phyloP scores from a whole-genome alignment of 2,888 invertebrate species.

The Drosophila bunnanda region DNA sequence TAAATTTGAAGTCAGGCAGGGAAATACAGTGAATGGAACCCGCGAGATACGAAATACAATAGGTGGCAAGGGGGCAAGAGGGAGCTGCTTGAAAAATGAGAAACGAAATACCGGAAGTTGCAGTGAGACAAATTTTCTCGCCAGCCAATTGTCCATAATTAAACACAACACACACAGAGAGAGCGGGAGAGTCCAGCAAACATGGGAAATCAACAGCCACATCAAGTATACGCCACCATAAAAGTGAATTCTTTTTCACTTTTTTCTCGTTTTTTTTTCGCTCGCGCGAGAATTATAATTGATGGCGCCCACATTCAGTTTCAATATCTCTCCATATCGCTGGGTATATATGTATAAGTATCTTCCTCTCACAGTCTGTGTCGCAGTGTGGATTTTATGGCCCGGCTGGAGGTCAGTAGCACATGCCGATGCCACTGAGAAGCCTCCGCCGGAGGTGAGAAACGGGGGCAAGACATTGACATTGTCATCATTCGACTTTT shows the following conservation, averaged over 20 bases:
- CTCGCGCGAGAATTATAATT: conserved; percentile 61
- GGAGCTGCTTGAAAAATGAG: conserved; percentile 24
- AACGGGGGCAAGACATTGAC: conserved; percentile 67
- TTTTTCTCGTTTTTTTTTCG: conserved; percentile 11
- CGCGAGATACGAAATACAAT: conserved; percentile 23
- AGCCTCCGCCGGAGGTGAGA: conserved; percentile 20
- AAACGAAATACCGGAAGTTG: conserved; percentile 68
- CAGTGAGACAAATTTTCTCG: conserved; percentile 70
- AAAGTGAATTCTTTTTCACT: conserved; percentile 52
- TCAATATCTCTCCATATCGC: conserved; percentile 34
- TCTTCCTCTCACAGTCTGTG: conserved; percentile 6
- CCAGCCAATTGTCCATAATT: conserved; percentile 67
- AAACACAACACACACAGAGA: conserved; percentile 39
- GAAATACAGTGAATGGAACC: conserved; percentile 17
- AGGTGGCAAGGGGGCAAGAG: background rate
- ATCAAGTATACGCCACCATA: conserved; percentile 73
- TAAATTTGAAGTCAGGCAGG: conserved; percentile 60
- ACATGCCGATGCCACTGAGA: conserved; percentile 43
- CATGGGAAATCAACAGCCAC: conserved; percentile 48
- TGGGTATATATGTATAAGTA: background rate
- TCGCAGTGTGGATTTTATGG: conserved; percentile 42
- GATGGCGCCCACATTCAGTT: conserved; percentile 54
- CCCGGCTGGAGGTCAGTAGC: conserved; percentile 74
- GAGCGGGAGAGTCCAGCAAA: conserved; percentile 21
- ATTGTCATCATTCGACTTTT: conserved; percentile 78